phyloP scores from a whole-genome alignment of 2,888 invertebrate species.

The Endotricha flammealis region DNA sequence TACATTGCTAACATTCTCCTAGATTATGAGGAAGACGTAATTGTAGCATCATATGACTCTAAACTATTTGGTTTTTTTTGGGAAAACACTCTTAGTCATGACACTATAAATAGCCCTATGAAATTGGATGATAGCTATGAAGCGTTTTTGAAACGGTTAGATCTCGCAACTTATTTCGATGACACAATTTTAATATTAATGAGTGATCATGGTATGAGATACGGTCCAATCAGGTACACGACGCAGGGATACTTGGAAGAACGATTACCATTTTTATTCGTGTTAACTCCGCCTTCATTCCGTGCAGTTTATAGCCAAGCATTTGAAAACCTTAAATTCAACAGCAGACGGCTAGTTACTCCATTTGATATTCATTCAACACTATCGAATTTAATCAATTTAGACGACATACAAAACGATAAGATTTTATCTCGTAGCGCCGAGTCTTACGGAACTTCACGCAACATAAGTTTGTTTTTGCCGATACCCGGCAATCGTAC shows the following conservation, averaged over 20 bases:
- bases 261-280: conserved; percentile 86
- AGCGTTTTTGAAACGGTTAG: conserved; percentile 71
- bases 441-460: conserved; percentile 24
- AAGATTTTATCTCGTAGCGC: conserved; percentile 84
- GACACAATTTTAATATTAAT: conserved; percentile 83
- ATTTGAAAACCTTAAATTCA: conserved; percentile 39
- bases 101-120: conserved; percentile 84
- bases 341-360: conserved; percentile 82
- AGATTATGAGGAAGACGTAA: conserved; percentile 81
- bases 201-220: conserved; percentile 93
- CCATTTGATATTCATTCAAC: conserved; percentile 86
- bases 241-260: conserved; percentile 91
- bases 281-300: conserved; percentile 85
- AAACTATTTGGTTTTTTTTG: conserved; percentile 54
- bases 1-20: conserved; percentile 82
- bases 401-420: conserved; percentile 35
- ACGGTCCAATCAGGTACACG: conserved; percentile 86
- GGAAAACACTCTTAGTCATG: conserved; percentile 88
- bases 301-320: conserved; percentile 69
- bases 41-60: conserved; percentile 80
- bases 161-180: conserved; percentile 70
- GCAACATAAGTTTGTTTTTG: conserved; percentile 1
- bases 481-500: conserved; percentile 82
- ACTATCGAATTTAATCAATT: conserved; percentile 66
- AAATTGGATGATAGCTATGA: conserved; percentile 82